These are phyloP conservation scores for Sternarchorhynchus goeldii DNA, from an alignment of 2,797 vertebrate species.

Conservation along the genomic window DNA sequence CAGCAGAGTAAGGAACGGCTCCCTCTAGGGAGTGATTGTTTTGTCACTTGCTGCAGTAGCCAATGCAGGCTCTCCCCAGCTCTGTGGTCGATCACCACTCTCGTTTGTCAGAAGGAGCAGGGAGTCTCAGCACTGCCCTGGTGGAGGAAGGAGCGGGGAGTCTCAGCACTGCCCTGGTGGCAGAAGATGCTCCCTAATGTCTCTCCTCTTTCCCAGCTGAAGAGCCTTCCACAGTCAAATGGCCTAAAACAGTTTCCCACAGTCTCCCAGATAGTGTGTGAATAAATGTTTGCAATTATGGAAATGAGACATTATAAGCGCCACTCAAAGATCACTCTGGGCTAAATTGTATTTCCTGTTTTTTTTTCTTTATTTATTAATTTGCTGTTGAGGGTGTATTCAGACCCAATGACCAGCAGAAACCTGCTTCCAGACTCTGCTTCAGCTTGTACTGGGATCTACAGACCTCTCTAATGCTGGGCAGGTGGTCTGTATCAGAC, in stretches of 20 bases:
- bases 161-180: neutral
- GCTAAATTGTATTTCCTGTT: neutral
- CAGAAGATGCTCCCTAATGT: neutral
- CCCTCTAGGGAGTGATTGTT: conserved; percentile 16
- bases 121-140: neutral
- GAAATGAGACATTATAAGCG: neutral
- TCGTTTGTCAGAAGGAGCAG: conserved; percentile 3
- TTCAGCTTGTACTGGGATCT: too few relatives aligned
- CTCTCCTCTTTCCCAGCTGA: neutral
- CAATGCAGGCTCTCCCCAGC: conserved; percentile 2
- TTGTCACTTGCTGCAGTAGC: conserved; percentile 9
- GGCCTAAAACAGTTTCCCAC: neutral
- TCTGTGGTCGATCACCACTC: neutral
- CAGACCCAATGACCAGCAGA: too few relatives aligned
- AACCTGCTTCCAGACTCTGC: too few relatives aligned
- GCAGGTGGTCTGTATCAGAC: too few relatives aligned
- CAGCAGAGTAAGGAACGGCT: conserved; percentile 19
- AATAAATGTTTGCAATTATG: conserved; percentile 1
- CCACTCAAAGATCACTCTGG: neutral
- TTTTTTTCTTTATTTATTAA: neutral
- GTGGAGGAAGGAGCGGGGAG: neutral
- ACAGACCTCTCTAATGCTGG: too few relatives aligned
- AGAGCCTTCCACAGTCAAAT: neutral
- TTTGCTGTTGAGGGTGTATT: neutral
- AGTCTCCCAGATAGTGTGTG: too few relatives aligned